Evolutionary conservation across 2,113 vertebrate genomes (phyloP).

Genomic region (Atractosteus spatula): DNA sequence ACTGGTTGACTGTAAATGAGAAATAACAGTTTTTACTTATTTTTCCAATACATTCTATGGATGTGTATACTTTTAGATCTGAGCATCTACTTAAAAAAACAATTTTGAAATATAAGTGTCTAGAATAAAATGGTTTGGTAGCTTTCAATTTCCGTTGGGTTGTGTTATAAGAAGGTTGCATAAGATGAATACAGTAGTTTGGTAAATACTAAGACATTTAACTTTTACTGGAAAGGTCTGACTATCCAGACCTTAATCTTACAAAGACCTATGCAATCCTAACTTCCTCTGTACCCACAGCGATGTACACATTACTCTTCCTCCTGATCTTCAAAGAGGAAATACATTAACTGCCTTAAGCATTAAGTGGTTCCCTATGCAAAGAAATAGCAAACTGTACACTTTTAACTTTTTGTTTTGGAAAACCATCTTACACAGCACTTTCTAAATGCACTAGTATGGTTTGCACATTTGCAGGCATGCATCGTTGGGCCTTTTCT

Average conservation of each 20-base stretch:
- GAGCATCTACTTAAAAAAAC: too few relatives aligned
- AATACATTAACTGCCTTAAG: constrained; percentile 6
- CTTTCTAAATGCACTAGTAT: constrained; percentile 54
- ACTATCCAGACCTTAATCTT: constrained; percentile 8
- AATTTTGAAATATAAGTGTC: too few relatives aligned
- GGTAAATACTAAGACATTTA: background rate
- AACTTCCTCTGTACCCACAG: background rate
- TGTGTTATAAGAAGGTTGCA: too few relatives aligned
- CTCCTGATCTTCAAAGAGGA: constrained; percentile 23
- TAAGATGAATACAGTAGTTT: too few relatives aligned
- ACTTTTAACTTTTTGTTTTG: constrained; percentile 47
- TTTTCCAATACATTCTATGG: too few relatives aligned
- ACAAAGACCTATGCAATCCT: background rate
- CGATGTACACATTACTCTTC: constrained; percentile 6
- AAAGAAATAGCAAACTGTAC: constrained; percentile 36
- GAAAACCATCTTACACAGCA: constrained; percentile 55
- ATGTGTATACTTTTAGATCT: too few relatives aligned
- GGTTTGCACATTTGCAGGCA: too few relatives aligned
- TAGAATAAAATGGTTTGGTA: too few relatives aligned
- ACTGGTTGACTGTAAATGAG: too few relatives aligned
- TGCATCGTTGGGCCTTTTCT: too few relatives aligned
- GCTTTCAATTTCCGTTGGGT: too few relatives aligned
- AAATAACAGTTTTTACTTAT: too few relatives aligned
- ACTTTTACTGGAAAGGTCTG: background rate
- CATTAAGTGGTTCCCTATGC: constrained; percentile 25